Percentiles rank a stretch among this genome's conserved stretches.
phyloP scores from a whole-genome alignment of 2,113 vertebrate species.

The Mobula hypostoma region DNA sequence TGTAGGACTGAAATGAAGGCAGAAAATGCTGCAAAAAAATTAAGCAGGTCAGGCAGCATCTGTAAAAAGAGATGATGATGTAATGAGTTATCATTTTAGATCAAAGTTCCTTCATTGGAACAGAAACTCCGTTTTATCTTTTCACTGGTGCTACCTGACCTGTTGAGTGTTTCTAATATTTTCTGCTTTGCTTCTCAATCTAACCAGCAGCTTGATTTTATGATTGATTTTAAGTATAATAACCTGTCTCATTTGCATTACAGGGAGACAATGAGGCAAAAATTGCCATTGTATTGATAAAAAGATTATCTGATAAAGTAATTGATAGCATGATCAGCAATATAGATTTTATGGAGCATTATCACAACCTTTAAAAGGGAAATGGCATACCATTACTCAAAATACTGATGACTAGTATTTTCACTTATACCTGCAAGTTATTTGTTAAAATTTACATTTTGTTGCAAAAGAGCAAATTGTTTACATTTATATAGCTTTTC shows the following conservation, averaged over 20 bases:
- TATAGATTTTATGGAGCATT: neutral
- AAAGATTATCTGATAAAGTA: neutral
- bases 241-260: neutral
- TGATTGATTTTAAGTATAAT: neutral
- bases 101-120: no score
- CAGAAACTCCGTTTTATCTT: no score
- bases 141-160: no score
- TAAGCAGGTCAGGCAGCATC: no score
- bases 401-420: neutral
- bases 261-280: neutral
- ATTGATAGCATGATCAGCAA: neutral
- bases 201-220: neutral
- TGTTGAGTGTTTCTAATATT: no score
- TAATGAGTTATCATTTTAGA: no score
- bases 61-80: no score
- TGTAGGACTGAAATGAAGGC: no score
- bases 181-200: no score
- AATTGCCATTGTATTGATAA: neutral
- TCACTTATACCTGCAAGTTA: neutral
- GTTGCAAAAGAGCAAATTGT: no score
- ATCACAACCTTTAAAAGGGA: neutral
- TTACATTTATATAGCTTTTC: no score
- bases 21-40: no score
- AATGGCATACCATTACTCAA: neutral
- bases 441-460: neutral